Base-by-base conservation (phyloP, 1,140 invertebrate genomes). In the Heliothis virescens region DNA sequence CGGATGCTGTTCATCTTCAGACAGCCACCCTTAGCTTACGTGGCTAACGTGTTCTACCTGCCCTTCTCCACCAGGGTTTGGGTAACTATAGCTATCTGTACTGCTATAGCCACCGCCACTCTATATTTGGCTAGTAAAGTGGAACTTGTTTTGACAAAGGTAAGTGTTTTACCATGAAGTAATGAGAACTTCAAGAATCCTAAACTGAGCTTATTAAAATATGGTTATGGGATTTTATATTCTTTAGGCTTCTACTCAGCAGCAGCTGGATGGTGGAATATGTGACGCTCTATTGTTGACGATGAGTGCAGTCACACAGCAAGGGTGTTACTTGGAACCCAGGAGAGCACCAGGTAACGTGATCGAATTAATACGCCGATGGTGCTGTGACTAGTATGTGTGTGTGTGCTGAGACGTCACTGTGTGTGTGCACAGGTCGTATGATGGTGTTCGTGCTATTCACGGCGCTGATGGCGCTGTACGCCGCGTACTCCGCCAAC, bases 31-130 rank as follows among this genome's bases (percentile, higher is more conserved):
- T 87, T 97, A 4, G 96, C 96, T 0, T 96, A 95, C 67, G 94
- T 96, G 0, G 91, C 92, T 13, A 97, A 97, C 82, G 95, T 97
- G 15, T 97, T 96, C 86, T 92, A 92, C 7, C 83, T 97, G 15
- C 96, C 96, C 0, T 97, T 97, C 83, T 92, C 95, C 18, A 87
- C 82, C 2, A 89, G 90, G 0, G 96, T 97, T 0, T 97, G 96
- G 96, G 71, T 95, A 5, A 95, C 95, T 9, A 92, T 95, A 2
- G 82, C 85, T 15, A 82, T 87, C 1, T 89, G 96, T 53, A 83
- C 82, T 86, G n/a, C 80, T 9, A 71, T 89, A 2, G 83, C 85
- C 13, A 82, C 84, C 13, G 47, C 85, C 3, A 67, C 84, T 15
- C 50, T 91, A 0, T 89, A 80, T 26, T 7, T 87, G 2, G 84